Conservation (phyloP, 1,140 invertebrate genomes). For the Telenomus remus region DNA sequence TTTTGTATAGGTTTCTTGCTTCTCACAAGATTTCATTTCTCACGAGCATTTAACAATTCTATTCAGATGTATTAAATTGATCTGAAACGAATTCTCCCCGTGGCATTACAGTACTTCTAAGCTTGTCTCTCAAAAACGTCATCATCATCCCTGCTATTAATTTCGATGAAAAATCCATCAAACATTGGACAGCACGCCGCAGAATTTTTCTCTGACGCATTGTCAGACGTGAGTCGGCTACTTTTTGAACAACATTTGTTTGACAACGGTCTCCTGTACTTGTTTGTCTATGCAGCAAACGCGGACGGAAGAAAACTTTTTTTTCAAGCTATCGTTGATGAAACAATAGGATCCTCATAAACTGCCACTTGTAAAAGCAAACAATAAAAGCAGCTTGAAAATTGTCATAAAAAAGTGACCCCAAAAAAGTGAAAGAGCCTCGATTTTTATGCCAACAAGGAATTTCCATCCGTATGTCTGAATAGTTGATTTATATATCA, state of each 20-base stretch:
- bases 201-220: slow-evolving; percentile 52
- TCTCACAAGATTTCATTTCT: slow-evolving; percentile 41
- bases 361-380: no score
- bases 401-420: no score
- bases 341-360: no score
- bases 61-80: slow-evolving; percentile 52
- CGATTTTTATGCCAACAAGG: no score
- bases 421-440: no score
- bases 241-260: slow-evolving; percentile 54
- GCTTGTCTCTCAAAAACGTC: slow-evolving; percentile 44
- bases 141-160: slow-evolving; percentile 58
- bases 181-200: slow-evolving; percentile 48
- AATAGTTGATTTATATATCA: no score
- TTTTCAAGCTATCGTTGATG: no score
- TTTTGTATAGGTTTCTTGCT: not conserved
- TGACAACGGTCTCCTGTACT: slow-evolving; percentile 1
- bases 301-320: no score
- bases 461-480: no score
- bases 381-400: no score
- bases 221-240: slow-evolving; percentile 55
- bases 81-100: slow-evolving; percentile 51
- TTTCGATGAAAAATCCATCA: slow-evolving; percentile 59
- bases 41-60: slow-evolving; percentile 44
- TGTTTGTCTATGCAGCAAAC: no score
- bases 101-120: slow-evolving; percentile 46